Conservation (phyloP, 1,140 invertebrate genomes). For the Hyposmocoma kahamanoa region DNA sequence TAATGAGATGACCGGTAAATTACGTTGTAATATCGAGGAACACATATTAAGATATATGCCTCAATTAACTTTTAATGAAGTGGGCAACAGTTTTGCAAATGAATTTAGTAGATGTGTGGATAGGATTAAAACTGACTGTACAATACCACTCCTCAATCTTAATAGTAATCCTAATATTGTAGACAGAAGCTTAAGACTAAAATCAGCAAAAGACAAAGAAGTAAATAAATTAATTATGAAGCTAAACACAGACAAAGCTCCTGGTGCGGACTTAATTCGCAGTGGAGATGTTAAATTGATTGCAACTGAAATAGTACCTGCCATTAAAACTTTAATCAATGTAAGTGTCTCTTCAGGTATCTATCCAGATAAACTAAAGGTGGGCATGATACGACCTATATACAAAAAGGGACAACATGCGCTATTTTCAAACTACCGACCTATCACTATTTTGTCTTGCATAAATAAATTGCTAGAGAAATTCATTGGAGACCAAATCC, state of each 20-base stretch:
- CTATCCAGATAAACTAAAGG: not conserved
- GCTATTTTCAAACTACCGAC: not conserved
- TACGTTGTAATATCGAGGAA: not conserved
- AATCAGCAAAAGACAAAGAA: not conserved
- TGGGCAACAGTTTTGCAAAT: not conserved
- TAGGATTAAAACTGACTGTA: not conserved
- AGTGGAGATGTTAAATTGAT: not conserved
- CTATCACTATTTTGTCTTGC: not conserved
- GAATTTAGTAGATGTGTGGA: not conserved
- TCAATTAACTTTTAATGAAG: not conserved
- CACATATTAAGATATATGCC: not conserved
- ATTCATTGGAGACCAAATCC: not conserved
- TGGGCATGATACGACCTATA: not conserved
- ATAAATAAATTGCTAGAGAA: not conserved
- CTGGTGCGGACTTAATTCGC: not conserved
- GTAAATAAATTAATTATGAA: not conserved
- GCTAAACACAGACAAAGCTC: not conserved
- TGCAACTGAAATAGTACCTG: not conserved
- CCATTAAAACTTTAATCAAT: not conserved
- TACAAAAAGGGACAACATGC: not conserved
- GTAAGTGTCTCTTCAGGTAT: not conserved
- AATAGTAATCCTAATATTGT: not conserved
- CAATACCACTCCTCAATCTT: not conserved
- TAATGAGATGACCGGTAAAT: constrained; percentile 12
- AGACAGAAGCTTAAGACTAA: not conserved